These are phyloP conservation scores for Trichechus manatus DNA, from an alignment of 2,113 vertebrate species.

Conservation along the genomic window DNA sequence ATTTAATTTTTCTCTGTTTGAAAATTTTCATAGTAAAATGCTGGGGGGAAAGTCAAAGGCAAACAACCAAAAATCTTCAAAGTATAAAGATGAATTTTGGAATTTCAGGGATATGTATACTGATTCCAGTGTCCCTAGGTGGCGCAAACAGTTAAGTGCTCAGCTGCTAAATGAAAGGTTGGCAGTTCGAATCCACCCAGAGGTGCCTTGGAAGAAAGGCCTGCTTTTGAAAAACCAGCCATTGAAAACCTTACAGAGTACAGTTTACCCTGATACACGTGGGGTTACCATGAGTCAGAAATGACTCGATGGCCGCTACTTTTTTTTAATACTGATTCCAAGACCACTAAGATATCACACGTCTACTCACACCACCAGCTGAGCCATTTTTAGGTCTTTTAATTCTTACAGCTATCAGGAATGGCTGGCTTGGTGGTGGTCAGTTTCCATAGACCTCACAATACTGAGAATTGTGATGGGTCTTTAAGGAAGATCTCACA, in stretches of 20 bases:
- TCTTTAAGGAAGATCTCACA: background rate
- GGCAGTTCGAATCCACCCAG: background rate
- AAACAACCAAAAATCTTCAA: background rate
- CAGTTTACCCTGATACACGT: too few relatives aligned
- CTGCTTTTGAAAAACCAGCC: too few relatives aligned
- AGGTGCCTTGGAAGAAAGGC: too few relatives aligned
- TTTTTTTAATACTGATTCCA: background rate
- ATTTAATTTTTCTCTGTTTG: conserved; percentile 19
- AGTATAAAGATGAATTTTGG: background rate
- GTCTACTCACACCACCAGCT: background rate
- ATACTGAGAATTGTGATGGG: background rate
- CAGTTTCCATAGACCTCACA: background rate
- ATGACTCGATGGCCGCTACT: too few relatives aligned
- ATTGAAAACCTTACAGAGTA: too few relatives aligned
- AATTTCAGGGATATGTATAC: background rate
- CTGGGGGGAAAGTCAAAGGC: background rate
- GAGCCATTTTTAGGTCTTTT: conserved; percentile 7
- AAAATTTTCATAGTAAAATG: conserved; percentile 43
- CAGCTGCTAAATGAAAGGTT: background rate
- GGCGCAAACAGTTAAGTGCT: background rate
- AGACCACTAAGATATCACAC: background rate
- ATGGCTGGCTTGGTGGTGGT: background rate
- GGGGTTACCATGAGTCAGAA: too few relatives aligned
- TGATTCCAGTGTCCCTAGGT: background rate
- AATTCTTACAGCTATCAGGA: background rate